Evolutionary conservation across 92 coral and sea anemone species (phyloP).

Genomic region (Epizoanthus stellaris): DNA sequence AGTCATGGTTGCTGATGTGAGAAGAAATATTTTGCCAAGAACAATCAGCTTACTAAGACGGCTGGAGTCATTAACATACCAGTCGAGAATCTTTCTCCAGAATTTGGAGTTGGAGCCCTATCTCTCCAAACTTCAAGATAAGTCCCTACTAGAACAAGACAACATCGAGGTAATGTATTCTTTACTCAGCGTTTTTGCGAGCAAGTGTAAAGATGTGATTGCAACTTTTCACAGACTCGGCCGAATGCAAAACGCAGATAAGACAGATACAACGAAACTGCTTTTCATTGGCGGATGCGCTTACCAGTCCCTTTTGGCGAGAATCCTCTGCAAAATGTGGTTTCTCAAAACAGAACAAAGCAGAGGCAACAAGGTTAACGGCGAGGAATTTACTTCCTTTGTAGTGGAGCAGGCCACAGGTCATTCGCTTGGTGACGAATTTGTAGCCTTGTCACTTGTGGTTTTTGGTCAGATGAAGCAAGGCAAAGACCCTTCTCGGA

Average conservation of each 20-base stretch:
- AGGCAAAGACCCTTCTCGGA: background rate
- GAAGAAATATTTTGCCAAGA: background rate
- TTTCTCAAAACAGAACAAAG: background rate
- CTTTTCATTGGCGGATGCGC: background rate
- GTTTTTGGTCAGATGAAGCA: background rate
- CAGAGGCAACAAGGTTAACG: background rate
- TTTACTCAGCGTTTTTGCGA: background rate
- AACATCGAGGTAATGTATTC: background rate
- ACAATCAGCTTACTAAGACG: background rate
- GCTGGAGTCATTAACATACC: background rate
- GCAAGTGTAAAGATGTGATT: background rate
- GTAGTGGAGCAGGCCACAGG: background rate
- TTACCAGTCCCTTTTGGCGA: background rate
- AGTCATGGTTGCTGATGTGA: background rate
- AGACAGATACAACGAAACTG: no score
- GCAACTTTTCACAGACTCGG: no score
- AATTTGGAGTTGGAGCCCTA: no score
- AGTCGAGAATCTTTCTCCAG: no score
- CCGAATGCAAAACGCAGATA: no score
- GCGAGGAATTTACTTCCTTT: background rate
- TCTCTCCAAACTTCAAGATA: no score
- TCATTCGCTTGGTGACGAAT: background rate
- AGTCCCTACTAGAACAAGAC: no score
- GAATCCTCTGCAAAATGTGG: constrained; percentile 3
- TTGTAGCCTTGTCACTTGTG: background rate